Evolutionary conservation across 2,888 invertebrate species (phyloP), one percentile per base, ranked within the genome.

Genomic region (Oligia latruncula): DNA sequence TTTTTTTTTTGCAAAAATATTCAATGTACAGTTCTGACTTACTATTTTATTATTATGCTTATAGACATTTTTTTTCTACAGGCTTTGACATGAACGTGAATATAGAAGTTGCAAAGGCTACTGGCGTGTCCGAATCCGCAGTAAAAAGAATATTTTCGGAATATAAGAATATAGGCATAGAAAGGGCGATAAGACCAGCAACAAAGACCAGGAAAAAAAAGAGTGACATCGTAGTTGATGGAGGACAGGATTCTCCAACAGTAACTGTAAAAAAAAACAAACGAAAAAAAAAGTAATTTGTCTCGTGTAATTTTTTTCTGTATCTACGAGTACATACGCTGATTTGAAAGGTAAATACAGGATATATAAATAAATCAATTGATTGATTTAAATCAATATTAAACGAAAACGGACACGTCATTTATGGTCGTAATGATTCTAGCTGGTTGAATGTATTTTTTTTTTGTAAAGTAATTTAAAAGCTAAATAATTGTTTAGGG

Each of bases 31-130:
- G 3, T 62, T 62, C 29, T 62, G 62, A 29, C 29, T 62, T 29
- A 62, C 62, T 62, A 29, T 17, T n/a, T 60, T 62, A 29, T 15
- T 29, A 29, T 29, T 5, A 29, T 62, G 62, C 62, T 17, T 64
- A 17, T 35, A 29, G 6, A 13, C 49, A 15, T 49, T 23, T 2
- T 17, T 60, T 46, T 23, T 74, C 29, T 52, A 23, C 79, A 81
- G 81, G 84, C 2, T n/a, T 40, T 55, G 71, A 77, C 13, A 71
- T 78, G 81, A 71, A 81, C 46, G 84, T 83, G 17, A 77, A 66
- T n/a, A 0, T 6, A 0, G 40, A 15, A 55, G 71, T 78, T 4
- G 60, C 84, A 6, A 23, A 60, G 8, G 81, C 81, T 35, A 67
- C 84, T 2, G 84, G 84, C 5, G 84, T 83, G 4, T 52, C 84